A percentile compares a stretch with the other conserved stretches of the same genome.
These are phyloP conservation scores for Macrobrachium rosenbergii DNA, from an alignment of 1,140 invertebrate genomes.

Conservation along the genomic window DNA sequence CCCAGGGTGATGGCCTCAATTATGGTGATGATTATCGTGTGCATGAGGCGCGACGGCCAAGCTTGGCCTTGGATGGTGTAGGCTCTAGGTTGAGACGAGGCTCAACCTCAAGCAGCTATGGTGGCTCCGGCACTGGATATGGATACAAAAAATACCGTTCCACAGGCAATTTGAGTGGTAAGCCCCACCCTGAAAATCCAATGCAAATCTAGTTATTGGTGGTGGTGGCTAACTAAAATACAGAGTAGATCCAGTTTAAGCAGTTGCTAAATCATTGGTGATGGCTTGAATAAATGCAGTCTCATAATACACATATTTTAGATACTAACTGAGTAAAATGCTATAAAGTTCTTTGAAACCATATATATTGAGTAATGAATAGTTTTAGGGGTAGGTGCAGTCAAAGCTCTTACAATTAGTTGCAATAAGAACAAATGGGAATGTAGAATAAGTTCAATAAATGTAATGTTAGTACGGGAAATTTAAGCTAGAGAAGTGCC, in stretches of 20 bases:
- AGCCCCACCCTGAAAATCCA: conserved; percentile 47
- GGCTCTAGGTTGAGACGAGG: conserved; percentile 46
- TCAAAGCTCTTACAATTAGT: too few relatives aligned
- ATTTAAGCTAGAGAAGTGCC: too few relatives aligned
- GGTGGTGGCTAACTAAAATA: conserved; percentile 42
- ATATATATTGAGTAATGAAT: too few relatives aligned
- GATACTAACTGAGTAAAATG: too few relatives aligned
- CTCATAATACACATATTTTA: too few relatives aligned
- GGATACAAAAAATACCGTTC: conserved; percentile 64
- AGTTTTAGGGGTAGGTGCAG: too few relatives aligned
- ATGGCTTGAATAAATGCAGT: neutral
- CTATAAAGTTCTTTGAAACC: too few relatives aligned
- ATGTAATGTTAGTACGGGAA: too few relatives aligned
- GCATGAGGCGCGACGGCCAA: conserved; percentile 63
- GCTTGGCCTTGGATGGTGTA: conserved; percentile 48
- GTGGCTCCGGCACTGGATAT: conserved; percentile 24
- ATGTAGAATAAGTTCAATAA: too few relatives aligned
- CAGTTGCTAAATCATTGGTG: conserved; percentile 23
- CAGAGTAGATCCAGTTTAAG: conserved; percentile 23
- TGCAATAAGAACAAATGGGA: too few relatives aligned
- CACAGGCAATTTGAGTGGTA: conserved; percentile 66
- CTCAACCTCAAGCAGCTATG: conserved; percentile 44
- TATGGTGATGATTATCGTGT: conserved; percentile 60
- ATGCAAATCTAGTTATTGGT: conserved; percentile 39
- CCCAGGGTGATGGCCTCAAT: conserved; percentile 61